These are phyloP conservation scores for Dicyrtomina minuta DNA, from an alignment of 2,888 invertebrate genomes.

Conservation along the genomic window DNA sequence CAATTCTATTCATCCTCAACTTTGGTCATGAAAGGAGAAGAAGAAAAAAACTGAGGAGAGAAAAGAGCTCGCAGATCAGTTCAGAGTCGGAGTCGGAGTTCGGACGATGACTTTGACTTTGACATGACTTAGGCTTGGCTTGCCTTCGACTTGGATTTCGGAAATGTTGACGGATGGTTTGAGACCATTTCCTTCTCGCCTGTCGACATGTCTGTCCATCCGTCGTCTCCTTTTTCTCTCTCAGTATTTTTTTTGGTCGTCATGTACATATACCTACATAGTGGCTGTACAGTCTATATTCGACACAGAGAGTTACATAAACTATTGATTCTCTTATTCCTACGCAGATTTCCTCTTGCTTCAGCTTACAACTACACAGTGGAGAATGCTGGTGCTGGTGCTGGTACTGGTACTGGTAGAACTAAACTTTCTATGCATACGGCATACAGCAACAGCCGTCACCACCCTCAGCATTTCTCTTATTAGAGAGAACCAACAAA, in stretches of 20 bases:
- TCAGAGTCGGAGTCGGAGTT: slow-evolving; percentile 25
- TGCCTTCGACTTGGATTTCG: background rate
- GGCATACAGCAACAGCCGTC: too few relatives aligned
- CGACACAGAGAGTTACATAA: too few relatives aligned
- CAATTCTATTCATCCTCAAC: slow-evolving; percentile 15
- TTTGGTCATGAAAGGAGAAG: background rate
- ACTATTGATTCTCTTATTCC: slow-evolving; percentile 17
- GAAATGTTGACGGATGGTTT: slow-evolving; percentile 26
- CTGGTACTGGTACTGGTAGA: too few relatives aligned
- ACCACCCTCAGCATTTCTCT: too few relatives aligned
- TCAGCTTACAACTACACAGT: too few relatives aligned
- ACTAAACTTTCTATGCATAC: too few relatives aligned
- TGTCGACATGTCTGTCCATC: slow-evolving; percentile 20
- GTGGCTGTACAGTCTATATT: too few relatives aligned
- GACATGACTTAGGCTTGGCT: slow-evolving; percentile 21
- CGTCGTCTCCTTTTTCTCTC: background rate
- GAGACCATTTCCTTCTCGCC: slow-evolving; percentile 25
- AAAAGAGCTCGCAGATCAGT: background rate
- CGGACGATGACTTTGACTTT: slow-evolving; percentile 21
- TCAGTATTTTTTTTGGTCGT: background rate
- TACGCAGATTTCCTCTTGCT: slow-evolving; percentile 11
- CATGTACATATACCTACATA: too few relatives aligned
- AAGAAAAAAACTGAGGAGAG: slow-evolving; percentile 4
- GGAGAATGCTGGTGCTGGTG: too few relatives aligned
- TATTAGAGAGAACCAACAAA: too few relatives aligned